Evolutionary conservation across 2,113 vertebrate genomes (phyloP), one percentile per base, ranked within the genome.

Genomic region (Sinocyclocheilus anophthalmus): DNA sequence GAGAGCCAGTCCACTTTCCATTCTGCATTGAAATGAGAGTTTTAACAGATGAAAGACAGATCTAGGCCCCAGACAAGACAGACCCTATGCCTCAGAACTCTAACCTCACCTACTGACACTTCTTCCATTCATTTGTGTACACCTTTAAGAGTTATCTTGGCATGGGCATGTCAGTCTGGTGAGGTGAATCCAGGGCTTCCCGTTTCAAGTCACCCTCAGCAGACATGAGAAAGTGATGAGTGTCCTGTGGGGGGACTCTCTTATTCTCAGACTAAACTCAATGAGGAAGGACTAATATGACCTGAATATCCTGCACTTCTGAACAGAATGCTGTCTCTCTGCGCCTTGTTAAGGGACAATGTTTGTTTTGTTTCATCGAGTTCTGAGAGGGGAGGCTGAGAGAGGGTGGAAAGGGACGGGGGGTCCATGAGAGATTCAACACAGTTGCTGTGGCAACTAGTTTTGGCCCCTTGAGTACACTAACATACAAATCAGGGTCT

Each of bases 281-380:
- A 65, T 90, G 91, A 92, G 89, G 90, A 89, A 91, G 91, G 90
- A 89, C 92, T 95, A 93, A 93, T 92, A 91, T 92, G 92, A 92
- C 91, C 91, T 92, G 90, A 93, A 91, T 93, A 92, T 92, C 90
- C 87, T 88, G 78, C 78, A 84, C 85, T 91, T 84, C 79, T 88
- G 89, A 90, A 89, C 83, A 87, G 73, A 90, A 84, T 77, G 73
- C 67, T 69, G 88, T 87, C 82, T 87, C 82, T 76, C 61, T 70
- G 79, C 39, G 81, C 85, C 80, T 87, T 88, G 86, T 86, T 88
- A 85, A 85, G 85, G 89, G 88, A 96, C 94, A 96, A 93, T 94
- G 93, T 92, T 91, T 90, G 91, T 94, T 94, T 95, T 96, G 94
- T 95, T 94, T 86, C 89, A 89, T 88, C 85, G 90, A 93, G 93